Percentiles rank a stretch among this genome's conserved stretches.
phyloP scores from a whole-genome alignment of 2,113 vertebrate genomes.

The Oreochromis spilurus region DNA sequence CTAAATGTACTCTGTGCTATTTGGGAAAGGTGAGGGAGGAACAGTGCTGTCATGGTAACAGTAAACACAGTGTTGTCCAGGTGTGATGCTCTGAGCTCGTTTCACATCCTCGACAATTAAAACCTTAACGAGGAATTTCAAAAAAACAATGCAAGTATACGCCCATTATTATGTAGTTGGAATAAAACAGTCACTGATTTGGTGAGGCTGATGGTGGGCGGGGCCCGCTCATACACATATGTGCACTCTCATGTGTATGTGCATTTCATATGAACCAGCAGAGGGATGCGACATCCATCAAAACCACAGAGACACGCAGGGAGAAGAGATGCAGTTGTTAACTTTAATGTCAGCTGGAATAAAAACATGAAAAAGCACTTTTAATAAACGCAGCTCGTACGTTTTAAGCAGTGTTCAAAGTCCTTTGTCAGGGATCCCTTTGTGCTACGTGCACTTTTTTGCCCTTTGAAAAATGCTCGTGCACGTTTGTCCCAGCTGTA shows the following conservation, averaged over 20 bases:
- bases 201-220: neutral
- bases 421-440: neutral
- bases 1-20: neutral
- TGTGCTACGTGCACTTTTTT: neutral
- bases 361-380: neutral
- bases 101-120: neutral
- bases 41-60: neutral
- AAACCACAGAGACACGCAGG: neutral
- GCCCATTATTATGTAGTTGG: neutral
- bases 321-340: neutral
- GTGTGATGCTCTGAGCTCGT: neutral
- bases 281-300: neutral
- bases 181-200: neutral
- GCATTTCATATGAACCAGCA: neutral
- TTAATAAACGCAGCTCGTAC: neutral
- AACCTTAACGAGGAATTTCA: neutral
- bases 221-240: neutral
- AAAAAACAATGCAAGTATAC: neutral
- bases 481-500: neutral
- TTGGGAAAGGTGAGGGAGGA: neutral
- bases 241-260: neutral
- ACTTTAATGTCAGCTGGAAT: neutral
- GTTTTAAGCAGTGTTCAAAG: neutral
- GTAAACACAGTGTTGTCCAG: neutral
- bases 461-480: neutral